phyloP scores from a whole-genome alignment of 2,888 invertebrate species.

The Hemicrepidius hirtus region DNA sequence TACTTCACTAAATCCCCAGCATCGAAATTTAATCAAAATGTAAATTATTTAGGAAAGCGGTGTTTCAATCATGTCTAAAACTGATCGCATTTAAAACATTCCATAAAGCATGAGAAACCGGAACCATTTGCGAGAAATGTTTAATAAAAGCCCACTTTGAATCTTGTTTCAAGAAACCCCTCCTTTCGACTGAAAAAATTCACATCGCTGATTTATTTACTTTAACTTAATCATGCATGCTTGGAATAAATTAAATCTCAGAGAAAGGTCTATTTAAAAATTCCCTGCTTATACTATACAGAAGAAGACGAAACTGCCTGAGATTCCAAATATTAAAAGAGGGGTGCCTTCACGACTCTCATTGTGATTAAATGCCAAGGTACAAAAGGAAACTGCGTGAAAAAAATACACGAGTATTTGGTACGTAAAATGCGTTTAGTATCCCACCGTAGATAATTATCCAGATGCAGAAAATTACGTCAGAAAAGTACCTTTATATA shows the following conservation, averaged over 20 bases:
- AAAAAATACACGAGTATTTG: too few species aligned
- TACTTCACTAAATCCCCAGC: slow-evolving; percentile 24
- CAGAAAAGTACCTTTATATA: too few species aligned
- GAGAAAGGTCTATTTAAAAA: slow-evolving; percentile 1
- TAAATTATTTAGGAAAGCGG: slow-evolving; percentile 26
- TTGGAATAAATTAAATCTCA: slow-evolving; percentile 24
- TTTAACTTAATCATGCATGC: slow-evolving; percentile 27
- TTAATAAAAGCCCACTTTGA: slow-evolving; percentile 11
- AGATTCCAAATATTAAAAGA: slow-evolving; percentile 16
- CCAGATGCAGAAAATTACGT: too few species aligned
- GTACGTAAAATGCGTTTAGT: too few species aligned
- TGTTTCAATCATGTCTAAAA: slow-evolving; percentile 21
- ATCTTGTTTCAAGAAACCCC: neutral
- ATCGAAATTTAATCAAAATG: slow-evolving; percentile 31
- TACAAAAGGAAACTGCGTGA: slow-evolving; percentile 14
- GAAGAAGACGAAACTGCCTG: neutral
- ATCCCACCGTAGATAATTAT: too few species aligned
- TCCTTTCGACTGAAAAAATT: neutral
- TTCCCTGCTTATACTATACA: slow-evolving; percentile 13
- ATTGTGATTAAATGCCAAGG: slow-evolving; percentile 2
- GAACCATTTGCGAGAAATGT: slow-evolving; percentile 1
- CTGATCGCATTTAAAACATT: slow-evolving; percentile 27
- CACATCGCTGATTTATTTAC: slow-evolving; percentile 22
- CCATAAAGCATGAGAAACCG: slow-evolving; percentile 15
- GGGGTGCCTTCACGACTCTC: neutral